Evolutionary conservation across 1,140 invertebrate species (phyloP), one percentile per base, ranked within the genome.

Genomic region (Lordiphosa mommai): DNA sequence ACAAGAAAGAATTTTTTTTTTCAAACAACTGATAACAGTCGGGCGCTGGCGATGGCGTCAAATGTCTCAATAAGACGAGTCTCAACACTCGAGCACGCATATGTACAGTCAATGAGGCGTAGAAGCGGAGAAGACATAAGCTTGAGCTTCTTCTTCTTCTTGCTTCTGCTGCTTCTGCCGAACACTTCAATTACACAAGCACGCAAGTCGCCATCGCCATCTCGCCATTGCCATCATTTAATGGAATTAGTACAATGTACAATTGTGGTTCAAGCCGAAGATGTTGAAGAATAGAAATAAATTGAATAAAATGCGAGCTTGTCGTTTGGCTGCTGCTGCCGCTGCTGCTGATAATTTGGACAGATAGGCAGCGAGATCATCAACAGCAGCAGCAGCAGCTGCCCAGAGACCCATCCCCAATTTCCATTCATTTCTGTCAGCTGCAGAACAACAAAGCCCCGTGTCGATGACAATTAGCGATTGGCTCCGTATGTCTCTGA

Each of bases 401-500:
- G 14, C n/a, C 13, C n/a, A 33, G 30, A 20, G 17, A 52, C 70
- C 76, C 76, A 80, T 80, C 61, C 74, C 66, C 76, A 82, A 58
- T 66, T 66, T 66, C 61, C 48, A 61, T 82, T 80, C 59, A 68
- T 72, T 68, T 68, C 33, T 65, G 55, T 66, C 49, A 61, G 61
- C 49, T 57, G 57, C 44, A 61, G 60, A 76, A 82, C 66, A 82
- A 73, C 67, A 77, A 73, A 76, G 66, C 49, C 58, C 76, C 76
- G 71, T 80, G 71, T 80, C 76, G 76, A 80, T 80, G 76, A 80
- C 76, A 80, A 80, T 80, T 80, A 84, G 76, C 76, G 76, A 80
- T 80, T 76, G 76, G 74, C 29, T 61, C 30, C 52, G 43, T 47
- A 30, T 47, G 37, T 36, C 23, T 52, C 41, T 68, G 65, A 59